Base-by-base conservation (phyloP, 2,888 invertebrate genomes). In the Patella caerulea region DNA sequence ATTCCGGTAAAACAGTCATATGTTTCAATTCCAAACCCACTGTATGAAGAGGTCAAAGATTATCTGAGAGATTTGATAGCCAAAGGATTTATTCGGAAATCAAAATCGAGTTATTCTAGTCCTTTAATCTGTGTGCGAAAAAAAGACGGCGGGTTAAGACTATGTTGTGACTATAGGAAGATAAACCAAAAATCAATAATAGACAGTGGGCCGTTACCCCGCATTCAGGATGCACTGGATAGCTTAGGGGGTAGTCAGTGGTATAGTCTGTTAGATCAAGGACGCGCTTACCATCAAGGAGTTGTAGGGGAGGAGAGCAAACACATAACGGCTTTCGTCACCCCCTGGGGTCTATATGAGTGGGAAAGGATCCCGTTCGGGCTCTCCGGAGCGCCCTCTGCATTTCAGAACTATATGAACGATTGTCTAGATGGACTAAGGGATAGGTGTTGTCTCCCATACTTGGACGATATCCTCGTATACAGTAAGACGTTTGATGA, bases 271-370 rank as follows among this genome's bases (percentile, higher is more conserved):
- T 59, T 76, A 17, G 76, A 73, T 17, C 71, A 76, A 15, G 76
- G 76, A 19, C 53, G 71, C 15, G 73, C 56, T 17, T 76, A 81
- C 73, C 79, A 78, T 55, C 82, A 77, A 34, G 77, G 69, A 17
- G 34, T 71, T 17, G 29, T 76, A 17, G 15, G 34, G 52, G 34
- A 71, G 17, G 71, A 71, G 14, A 71, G 71, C 29, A 34, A 71
- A 34, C 53, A 34, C 9, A 19, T 19, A 17, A 76, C 70, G 19
- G 72, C 59, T 53, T 70, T 71, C 55, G 11, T 75, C 15, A 78
- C 75, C 2, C 75, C 78, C 29, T 65, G 71, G 55, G 81, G 81
- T 1, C 72, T 83, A 19, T 82, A 70, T n/a, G 75, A 82, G 24
- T 83, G 77, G 73, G 2, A 59, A 15, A 59, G 59, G 59, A 54